Conservation (phyloP, 2,888 invertebrate genomes). For the Ophion obscuratus region DNA sequence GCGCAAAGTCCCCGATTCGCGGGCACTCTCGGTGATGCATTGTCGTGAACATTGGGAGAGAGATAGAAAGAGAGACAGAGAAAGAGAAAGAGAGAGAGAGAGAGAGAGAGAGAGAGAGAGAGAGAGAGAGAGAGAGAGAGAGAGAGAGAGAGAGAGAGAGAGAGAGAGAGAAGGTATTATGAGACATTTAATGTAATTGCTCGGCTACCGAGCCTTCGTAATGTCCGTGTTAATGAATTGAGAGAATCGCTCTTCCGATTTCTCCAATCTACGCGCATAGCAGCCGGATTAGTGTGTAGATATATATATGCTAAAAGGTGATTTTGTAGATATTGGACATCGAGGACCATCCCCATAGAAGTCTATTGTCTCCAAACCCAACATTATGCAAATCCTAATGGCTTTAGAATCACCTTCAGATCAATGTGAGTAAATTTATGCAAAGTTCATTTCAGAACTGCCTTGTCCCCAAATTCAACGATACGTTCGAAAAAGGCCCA, state of each 20-base stretch:
- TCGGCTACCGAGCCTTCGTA: constrained; percentile 36
- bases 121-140: neutral
- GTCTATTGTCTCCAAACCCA: no score
- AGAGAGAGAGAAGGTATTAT: constrained; percentile 51
- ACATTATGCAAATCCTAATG: neutral
- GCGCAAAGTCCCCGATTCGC: constrained; percentile 11
- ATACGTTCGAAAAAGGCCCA: no score
- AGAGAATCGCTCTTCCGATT: constrained; percentile 47
- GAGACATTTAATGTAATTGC: constrained; percentile 67
- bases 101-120: constrained; percentile 16
- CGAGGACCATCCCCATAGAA: neutral
- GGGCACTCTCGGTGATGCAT: constrained; percentile 7
- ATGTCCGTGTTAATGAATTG: constrained; percentile 53
- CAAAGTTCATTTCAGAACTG: no score
- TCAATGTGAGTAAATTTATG: no score
- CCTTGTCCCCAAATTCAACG: no score
- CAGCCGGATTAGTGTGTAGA: neutral
- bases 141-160: constrained; percentile 15
- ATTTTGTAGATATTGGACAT: neutral
- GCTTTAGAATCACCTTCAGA: neutral
- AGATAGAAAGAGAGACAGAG: constrained; percentile 9
- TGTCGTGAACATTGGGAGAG: neutral
- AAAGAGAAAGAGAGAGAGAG: neutral
- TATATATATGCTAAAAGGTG: neutral
- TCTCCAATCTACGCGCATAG: neutral